A percentile compares a stretch with the other conserved stretches of the same genome.
phyloP scores from a whole-genome alignment of 1,140 invertebrate genomes.

The Pachypsylla venusta region DNA sequence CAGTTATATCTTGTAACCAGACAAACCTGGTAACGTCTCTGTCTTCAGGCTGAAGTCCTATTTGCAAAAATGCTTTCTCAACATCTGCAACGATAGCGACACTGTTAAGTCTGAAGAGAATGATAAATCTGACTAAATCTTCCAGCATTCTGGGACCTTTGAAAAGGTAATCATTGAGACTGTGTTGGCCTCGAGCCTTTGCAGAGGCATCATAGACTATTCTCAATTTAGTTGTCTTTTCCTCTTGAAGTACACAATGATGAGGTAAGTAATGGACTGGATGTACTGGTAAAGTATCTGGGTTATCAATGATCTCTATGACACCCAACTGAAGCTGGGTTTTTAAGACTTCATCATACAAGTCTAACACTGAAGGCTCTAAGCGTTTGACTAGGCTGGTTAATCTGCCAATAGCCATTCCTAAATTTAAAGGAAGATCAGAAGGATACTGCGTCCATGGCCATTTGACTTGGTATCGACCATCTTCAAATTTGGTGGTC shows the following conservation, averaged over 20 bases:
- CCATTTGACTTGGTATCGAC: neutral
- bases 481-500: neutral
- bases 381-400: neutral
- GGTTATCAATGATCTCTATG: too few relatives aligned
- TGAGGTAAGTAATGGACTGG: too few relatives aligned
- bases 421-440: neutral
- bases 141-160: neutral
- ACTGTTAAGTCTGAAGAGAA: neutral
- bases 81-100: constrained; percentile 4
- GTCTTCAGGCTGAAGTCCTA: neutral
- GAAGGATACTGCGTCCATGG: neutral
- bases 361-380: too few relatives aligned
- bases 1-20: neutral
- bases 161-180: neutral
- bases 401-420: neutral
- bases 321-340: too few relatives aligned
- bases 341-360: too few relatives aligned
- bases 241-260: too few relatives aligned
- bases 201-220: neutral
- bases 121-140: neutral
- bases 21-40: neutral
- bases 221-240: neutral
- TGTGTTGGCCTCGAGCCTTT: neutral
- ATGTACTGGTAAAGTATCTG: too few relatives aligned
- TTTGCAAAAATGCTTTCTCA: constrained; percentile 2